Evolutionary conservation across 1,140 invertebrate species (phyloP), one percentile per base, ranked within the genome.

Genomic region (Caerostris darwini): DNA sequence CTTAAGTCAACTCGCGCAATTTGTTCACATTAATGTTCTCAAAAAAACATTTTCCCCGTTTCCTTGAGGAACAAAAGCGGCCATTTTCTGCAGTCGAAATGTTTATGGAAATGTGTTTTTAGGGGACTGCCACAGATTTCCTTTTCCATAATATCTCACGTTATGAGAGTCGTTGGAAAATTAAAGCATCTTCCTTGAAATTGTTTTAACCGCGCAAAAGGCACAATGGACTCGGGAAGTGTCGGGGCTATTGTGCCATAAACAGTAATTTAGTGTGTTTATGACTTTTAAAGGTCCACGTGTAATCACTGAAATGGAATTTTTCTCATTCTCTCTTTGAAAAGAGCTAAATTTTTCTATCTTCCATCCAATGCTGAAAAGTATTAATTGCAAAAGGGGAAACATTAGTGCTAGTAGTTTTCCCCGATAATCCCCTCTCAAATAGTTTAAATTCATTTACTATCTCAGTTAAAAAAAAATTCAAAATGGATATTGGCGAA

Each of bases 101-200:
- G 90, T 85, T 92, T 92, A 92, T 92, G 90, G 81, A 83, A 85
- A 92, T 92, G 90, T 69, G 77, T 85, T 92, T 91, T 82, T 81
- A 54, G 61, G 81, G 53, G 34, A 10, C 19, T 57, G 90, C 59
- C 71, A 61, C 77, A 92, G 90, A 91, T 92, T 92, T 92, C 57
- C 59, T 56, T 56, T 59, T 77, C n/a, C 71, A 61, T 53, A 81
- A 58, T 89, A 57, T 58, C 77, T 92, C 61, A 56, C 69, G 81
- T 92, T 85, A 91, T 91, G 90, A 91, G 34, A 85, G 81, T 14
- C 69, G 81, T 90, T 90, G 56, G 71, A 85, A 92, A 92, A 92
- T 92, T 83, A 92, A 92, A 92, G 58, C 59, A 34, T 50, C 82
- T 58, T 92, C 81, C 82, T 85, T 67, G 34, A 64, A 92, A 85